Evolutionary conservation across 2,888 invertebrate genomes (phyloP).

Genomic region (Scelioninae gen. 1): DNA sequence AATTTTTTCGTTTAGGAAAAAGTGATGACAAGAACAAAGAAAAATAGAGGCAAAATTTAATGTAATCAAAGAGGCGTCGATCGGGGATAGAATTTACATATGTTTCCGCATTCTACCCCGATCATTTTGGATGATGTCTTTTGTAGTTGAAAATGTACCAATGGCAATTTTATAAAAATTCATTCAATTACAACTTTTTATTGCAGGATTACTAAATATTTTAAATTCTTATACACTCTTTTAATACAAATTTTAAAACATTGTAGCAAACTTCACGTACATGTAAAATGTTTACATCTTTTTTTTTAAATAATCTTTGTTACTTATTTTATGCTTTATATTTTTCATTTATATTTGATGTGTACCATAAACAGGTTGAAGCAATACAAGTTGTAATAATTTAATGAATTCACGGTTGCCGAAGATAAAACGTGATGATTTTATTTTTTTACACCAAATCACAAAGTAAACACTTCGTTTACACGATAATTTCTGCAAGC

Average conservation of each 20-base stretch:
- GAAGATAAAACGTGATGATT: not conserved
- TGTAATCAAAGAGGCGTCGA: slow-evolving; percentile 34
- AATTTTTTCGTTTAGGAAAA: slow-evolving; percentile 24
- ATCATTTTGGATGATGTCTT: slow-evolving; percentile 41
- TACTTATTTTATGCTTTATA: too few species aligned
- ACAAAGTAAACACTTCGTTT: not conserved
- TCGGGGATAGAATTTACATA: slow-evolving; percentile 52
- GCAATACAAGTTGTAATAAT: not conserved
- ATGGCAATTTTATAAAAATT: not conserved
- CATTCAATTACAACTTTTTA: not conserved
- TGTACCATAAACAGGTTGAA: too few species aligned
- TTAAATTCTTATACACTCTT: too few species aligned
- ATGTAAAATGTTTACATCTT: too few species aligned
- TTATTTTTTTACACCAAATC: not conserved
- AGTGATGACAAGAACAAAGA: not conserved
- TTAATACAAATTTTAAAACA: too few species aligned
- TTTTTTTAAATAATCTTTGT: too few species aligned
- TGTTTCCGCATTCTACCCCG: slow-evolving; percentile 54
- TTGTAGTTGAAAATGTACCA: slow-evolving; percentile 12
- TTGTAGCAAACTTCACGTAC: too few species aligned
- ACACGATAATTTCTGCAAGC: not conserved
- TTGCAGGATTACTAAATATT: too few species aligned
- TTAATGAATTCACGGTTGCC: not conserved
- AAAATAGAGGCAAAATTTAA: not conserved
- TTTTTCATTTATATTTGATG: too few species aligned